A percentile compares a stretch with the other conserved stretches of the same genome.
Evolutionary conservation across 2,888 invertebrate species (phyloP).

Genomic region (Rosalia funebris): DNA sequence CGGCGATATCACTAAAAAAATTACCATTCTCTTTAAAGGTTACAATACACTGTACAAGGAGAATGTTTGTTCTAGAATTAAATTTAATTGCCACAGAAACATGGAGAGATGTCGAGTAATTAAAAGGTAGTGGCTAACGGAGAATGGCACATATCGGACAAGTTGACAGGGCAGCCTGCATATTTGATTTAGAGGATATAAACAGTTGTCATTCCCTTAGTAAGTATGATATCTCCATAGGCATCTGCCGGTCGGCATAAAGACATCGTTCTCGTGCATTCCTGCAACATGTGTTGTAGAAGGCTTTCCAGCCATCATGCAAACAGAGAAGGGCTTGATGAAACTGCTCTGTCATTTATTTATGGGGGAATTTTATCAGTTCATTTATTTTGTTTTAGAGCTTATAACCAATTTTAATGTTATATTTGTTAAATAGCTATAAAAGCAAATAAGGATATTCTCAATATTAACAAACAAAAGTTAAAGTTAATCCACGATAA

Average conservation of each 20-base stretch:
- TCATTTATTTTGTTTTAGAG: too few relatives aligned
- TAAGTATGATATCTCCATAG: slow-evolving; percentile 63
- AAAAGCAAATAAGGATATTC: too few relatives aligned
- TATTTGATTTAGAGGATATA: slow-evolving; percentile 59
- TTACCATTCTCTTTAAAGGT: slow-evolving; percentile 57
- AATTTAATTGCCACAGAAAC: slow-evolving; percentile 21
- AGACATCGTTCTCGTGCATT: slow-evolving; percentile 54
- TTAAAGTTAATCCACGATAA: too few relatives aligned
- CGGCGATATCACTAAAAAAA: slow-evolving; percentile 49
- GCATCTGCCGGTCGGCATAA: slow-evolving; percentile 56
- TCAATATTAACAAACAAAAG: too few relatives aligned
- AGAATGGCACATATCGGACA: slow-evolving; percentile 38
- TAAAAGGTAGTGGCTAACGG: slow-evolving; percentile 26
- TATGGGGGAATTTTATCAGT: background rate
- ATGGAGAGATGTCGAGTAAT: slow-evolving; percentile 31
- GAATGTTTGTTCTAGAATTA: slow-evolving; percentile 42
- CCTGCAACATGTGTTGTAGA: slow-evolving; percentile 56
- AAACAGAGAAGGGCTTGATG: slow-evolving; percentile 27
- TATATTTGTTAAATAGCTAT: too few relatives aligned
- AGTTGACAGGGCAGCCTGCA: slow-evolving; percentile 42
- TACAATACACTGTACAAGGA: slow-evolving; percentile 50
- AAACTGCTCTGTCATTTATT: slow-evolving; percentile 16
- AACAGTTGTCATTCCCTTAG: slow-evolving; percentile 57
- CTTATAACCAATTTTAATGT: too few relatives aligned
- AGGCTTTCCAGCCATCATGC: slow-evolving; percentile 30